Evolutionary conservation across 1,140 invertebrate species (phyloP).

Genomic region (Lepidurus packardi): DNA sequence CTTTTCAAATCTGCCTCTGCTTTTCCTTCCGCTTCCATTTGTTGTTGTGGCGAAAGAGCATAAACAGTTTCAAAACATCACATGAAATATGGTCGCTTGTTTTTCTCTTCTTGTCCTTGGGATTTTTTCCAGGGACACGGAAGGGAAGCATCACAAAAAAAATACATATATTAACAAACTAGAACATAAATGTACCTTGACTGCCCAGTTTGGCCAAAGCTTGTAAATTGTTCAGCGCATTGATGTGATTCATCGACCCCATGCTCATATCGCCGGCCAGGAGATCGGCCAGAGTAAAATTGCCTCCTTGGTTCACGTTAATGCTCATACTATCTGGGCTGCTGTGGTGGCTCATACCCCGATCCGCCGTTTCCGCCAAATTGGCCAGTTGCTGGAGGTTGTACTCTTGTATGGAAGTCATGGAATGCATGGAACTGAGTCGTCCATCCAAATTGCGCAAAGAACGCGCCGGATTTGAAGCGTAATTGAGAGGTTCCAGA

Average conservation of each 20-base stretch:
- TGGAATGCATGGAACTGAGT: constrained; percentile 28
- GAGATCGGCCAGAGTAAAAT: constrained; percentile 64
- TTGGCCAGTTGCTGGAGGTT: constrained; percentile 73
- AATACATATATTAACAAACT: neutral
- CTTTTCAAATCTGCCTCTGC: neutral
- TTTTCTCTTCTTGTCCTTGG: neutral
- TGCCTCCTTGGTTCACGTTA: constrained; percentile 44
- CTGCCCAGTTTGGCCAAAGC: constrained; percentile 75
- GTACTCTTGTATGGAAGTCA: constrained; percentile 70
- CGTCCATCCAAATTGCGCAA: constrained; percentile 8
- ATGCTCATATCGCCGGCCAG: constrained; percentile 56
- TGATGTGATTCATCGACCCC: constrained; percentile 49
- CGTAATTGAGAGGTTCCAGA: neutral
- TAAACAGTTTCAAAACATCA: neutral
- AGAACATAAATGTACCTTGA: constrained; percentile 30
- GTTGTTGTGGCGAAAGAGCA: neutral
- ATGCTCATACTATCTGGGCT: constrained; percentile 38
- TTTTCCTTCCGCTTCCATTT: neutral
- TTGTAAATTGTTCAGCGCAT: constrained; percentile 77
- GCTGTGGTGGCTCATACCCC: constrained; percentile 45
- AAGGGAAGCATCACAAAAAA: neutral
- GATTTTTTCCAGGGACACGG: neutral
- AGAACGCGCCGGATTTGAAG: constrained; percentile 24
- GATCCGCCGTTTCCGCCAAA: constrained; percentile 60
- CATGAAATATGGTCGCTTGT: neutral